phyloP scores from a whole-genome alignment of 2,797 vertebrate species.

The Zenarchopterus dispar region DNA sequence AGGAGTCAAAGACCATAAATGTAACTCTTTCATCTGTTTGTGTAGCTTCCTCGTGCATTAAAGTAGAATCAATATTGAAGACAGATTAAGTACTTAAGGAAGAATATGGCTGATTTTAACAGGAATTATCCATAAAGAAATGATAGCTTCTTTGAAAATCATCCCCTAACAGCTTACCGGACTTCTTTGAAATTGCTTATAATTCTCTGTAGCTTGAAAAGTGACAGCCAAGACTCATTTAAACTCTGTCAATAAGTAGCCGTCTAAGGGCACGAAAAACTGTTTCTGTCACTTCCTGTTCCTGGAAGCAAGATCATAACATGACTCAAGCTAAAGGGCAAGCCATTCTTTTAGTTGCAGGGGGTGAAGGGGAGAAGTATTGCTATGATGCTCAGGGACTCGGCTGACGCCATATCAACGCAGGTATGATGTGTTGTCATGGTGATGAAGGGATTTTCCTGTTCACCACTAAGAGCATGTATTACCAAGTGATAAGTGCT shows the following conservation, averaged over 20 bases:
- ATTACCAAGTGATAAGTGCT: constrained; percentile 24
- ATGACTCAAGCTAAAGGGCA: constrained; percentile 53
- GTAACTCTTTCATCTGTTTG: not conserved
- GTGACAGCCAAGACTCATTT: not conserved
- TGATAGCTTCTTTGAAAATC: not conserved
- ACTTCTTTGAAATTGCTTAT: constrained; percentile 12
- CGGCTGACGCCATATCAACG: constrained; percentile 69
- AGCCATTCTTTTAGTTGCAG: constrained; percentile 40
- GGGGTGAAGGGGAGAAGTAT: constrained; percentile 37
- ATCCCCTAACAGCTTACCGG: not conserved
- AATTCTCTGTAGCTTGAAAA: constrained; percentile 4
- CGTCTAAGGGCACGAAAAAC: constrained; percentile 1
- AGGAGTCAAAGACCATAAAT: not conserved
- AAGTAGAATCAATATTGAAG: not conserved
- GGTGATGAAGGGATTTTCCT: constrained; percentile 70
- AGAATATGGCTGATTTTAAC: not conserved
- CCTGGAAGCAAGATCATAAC: constrained; percentile 29
- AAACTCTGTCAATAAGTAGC: not conserved
- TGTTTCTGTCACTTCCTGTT: constrained; percentile 48
- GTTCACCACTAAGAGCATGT: constrained; percentile 24
- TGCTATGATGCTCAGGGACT: constrained; percentile 65
- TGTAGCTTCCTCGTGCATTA: not conserved
- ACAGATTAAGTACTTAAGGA: not conserved
- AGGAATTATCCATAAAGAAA: not conserved
- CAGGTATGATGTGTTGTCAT: constrained; percentile 66